Conservation (phyloP, 2,797 vertebrate genomes). For the Hippocampus kuda region DNA sequence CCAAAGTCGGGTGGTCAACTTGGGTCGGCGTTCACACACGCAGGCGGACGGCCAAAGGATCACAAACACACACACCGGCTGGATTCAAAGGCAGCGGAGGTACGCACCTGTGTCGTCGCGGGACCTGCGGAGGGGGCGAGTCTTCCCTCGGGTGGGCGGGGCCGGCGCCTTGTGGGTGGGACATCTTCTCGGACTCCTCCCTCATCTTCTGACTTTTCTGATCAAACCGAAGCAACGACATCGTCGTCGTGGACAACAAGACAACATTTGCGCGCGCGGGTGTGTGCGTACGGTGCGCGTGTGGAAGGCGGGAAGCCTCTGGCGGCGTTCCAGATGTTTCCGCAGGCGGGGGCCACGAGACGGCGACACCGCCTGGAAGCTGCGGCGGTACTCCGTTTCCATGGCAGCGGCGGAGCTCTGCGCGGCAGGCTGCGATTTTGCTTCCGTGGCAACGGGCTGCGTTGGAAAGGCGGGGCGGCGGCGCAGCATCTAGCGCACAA, state of each 20-base stretch:
- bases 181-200: constrained; percentile 22
- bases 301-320: constrained; percentile 35
- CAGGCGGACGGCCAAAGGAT: too few species aligned
- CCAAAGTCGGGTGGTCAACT: too few species aligned
- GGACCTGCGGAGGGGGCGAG: constrained; percentile 11
- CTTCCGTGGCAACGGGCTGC: constrained; percentile 31
- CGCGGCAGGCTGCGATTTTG: not conserved
- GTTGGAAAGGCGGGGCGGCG: constrained; percentile 34
- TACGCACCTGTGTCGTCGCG: constrained; percentile 41
- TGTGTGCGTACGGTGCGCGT: constrained; percentile 20
- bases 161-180: not conserved
- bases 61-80: constrained; percentile 1
- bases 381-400: constrained; percentile 48
- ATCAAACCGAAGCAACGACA: not conserved
- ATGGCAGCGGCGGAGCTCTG: constrained; percentile 15
- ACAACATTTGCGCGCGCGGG: not conserved
- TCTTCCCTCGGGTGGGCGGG: not conserved
- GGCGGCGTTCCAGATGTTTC: constrained; percentile 37
- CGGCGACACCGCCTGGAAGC: constrained; percentile 31
- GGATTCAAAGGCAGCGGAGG: not conserved
- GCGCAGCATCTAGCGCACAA: constrained; percentile 25
- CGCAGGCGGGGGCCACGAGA: constrained; percentile 24
- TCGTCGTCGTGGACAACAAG: too few species aligned
- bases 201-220: constrained; percentile 37
- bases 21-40: not conserved